Percentiles rank a stretch among this genome's conserved stretches.
Evolutionary conservation across 1,140 invertebrate genomes (phyloP).

Genomic region (Macrocentrus cingulum): DNA sequence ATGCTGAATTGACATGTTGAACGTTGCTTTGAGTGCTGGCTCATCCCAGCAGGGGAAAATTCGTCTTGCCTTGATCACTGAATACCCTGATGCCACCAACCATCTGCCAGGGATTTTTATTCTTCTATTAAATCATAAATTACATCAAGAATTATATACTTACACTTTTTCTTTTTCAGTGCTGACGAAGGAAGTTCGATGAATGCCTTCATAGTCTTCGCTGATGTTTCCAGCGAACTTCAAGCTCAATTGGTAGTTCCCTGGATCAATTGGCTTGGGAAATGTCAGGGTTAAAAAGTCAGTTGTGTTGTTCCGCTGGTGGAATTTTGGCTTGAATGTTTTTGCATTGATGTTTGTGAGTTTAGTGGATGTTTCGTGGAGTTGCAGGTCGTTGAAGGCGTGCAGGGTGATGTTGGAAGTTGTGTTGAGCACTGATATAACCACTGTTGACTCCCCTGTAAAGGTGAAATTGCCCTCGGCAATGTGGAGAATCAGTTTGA

Average conservation of each 20-base stretch:
- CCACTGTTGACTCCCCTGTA: conserved; percentile 18
- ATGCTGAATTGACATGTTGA: conserved; percentile 58
- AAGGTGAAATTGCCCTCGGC: conserved; percentile 32
- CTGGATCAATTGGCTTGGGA: neutral
- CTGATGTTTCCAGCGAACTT: conserved; percentile 39
- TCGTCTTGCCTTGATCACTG: conserved; percentile 63
- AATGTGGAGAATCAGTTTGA: conserved; percentile 22
- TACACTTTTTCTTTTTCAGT: conserved; percentile 65
- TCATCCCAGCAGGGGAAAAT: conserved; percentile 73
- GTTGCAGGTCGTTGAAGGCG: conserved; percentile 13
- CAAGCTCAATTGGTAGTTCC: conserved; percentile 66
- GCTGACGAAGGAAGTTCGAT: conserved; percentile 75
- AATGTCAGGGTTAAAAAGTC: conserved; percentile 50
- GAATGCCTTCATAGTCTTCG: conserved; percentile 62
- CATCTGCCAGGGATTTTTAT: too few relatives aligned
- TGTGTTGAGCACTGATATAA: conserved; percentile 3
- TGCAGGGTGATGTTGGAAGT: conserved; percentile 27
- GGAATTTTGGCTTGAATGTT: conserved; percentile 23
- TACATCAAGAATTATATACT: conserved; percentile 29
- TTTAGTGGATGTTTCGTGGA: conserved; percentile 18
- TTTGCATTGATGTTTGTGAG: conserved; percentile 3
- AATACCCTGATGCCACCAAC: conserved; percentile 62
- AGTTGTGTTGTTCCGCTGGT: conserved; percentile 60
- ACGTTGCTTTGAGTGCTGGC: conserved; percentile 66
- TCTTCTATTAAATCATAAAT: too few relatives aligned